Evolutionary conservation across 2,113 vertebrate species (phyloP).

Genomic region (Indri indri): DNA sequence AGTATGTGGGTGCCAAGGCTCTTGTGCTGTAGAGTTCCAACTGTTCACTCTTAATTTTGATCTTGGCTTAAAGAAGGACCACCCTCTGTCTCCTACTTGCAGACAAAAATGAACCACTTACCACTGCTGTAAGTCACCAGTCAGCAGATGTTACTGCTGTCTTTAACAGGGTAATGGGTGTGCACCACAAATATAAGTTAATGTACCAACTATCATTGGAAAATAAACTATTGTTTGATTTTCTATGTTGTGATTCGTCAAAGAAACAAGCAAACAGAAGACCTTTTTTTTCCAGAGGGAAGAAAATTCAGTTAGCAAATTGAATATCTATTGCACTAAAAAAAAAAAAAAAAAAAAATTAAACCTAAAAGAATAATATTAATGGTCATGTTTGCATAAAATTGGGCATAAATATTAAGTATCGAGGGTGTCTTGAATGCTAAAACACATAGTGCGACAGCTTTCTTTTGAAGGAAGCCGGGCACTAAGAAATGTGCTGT

Average conservation of each 20-base stretch:
- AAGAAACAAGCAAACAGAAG: slow-evolving; percentile 21
- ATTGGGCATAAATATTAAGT: not conserved
- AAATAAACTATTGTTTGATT: slow-evolving; percentile 30
- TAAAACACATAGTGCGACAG: slow-evolving; percentile 40
- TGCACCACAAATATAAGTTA: slow-evolving; percentile 62
- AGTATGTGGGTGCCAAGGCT: not conserved
- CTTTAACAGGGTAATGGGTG: slow-evolving; percentile 49
- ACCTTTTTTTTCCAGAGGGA: not conserved
- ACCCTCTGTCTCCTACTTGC: slow-evolving; percentile 61
- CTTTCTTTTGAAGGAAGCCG: slow-evolving; percentile 38
- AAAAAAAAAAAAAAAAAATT: not conserved
- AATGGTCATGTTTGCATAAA: not conserved
- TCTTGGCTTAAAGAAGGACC: slow-evolving; percentile 74
- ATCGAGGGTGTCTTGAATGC: not conserved
- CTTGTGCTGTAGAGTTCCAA: slow-evolving; percentile 65
- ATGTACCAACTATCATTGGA: slow-evolving; percentile 29
- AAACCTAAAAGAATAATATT: slow-evolving; percentile 14
- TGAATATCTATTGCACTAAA: not conserved
- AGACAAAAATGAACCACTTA: slow-evolving; percentile 62
- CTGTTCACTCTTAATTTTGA: slow-evolving; percentile 74
- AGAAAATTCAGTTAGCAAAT: not conserved
- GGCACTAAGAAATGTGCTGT: not conserved
- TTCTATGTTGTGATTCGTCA: not conserved
- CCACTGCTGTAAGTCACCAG: not conserved
- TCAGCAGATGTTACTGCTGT: slow-evolving; percentile 39